Evolutionary conservation across 2,888 invertebrate species (phyloP), one percentile per base, ranked within the genome.

Genomic region (Mythimna loreyi): DNA sequence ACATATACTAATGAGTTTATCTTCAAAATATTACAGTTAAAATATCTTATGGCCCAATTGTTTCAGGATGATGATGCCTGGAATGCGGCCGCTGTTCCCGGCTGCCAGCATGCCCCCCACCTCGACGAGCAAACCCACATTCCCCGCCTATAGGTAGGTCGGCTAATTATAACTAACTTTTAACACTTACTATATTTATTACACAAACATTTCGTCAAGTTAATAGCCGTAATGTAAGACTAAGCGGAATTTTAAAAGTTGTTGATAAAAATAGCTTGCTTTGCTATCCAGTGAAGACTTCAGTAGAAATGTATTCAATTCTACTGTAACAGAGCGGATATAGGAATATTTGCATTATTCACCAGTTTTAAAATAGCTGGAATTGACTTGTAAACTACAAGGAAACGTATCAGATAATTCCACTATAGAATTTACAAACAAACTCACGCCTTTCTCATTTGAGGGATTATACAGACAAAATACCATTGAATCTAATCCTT

Each of bases 61-160:
- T 75, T 79, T 53, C 90, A 96, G 96, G 78, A 96, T 96, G 96
- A 95, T 96, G 95, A 94, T 96, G 94, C 93, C 90, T 2, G 94
- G 95, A 21, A 94, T 95, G 93, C 97, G 98, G 90, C 98, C 98
- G 3, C 93, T 99, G 67, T 99, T 99, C 92, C 98, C 98, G 1
- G 97, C 98, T 71, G 97, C 97, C 0, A 97, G 97, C 67, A 97
- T 97, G 56, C 96, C 97, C 92, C 82, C 96, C 90, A 85, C 96
- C 89, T 81, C 97, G 96, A 91, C 96, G 92, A 94, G 89, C 79
- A 98, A 98, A 92, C 98, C 98, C 80, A 97, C 97, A 85, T 98
- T 98, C 94, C 98, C 98, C 81, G 98, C 98, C 36, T 98, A 98
- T 89, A 97, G 97, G 97, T 97, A 92, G 89, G 85, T 69, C n/a